Base-by-base conservation (phyloP, 1,140 invertebrate species). In the Vanessa tameamea region DNA sequence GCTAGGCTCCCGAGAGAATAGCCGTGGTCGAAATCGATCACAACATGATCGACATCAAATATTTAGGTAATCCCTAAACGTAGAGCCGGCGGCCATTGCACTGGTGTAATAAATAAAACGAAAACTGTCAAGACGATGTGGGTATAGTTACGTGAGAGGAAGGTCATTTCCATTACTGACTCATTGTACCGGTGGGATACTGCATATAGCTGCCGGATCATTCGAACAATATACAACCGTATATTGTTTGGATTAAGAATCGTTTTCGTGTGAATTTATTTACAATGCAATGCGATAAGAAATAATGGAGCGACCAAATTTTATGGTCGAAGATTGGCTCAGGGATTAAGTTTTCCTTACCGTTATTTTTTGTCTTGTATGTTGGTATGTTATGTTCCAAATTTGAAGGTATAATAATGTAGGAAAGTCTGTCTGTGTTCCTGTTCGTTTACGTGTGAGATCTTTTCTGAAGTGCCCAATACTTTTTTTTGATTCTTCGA, bases 121-220 rank as follows among this genome's bases (percentile, higher is more conserved):
- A 78, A 78, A 77, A 80, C 48, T 69, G 79, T 78, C 75, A 82
- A 83, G 80, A 83, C 76, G 80, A 78, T 78, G 77, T 82, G 80
- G 78, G 80, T 80, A 79, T 77, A 76, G 72, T 82, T 69, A 75
- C 76, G 77, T 78, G 75, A 78, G 77, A 77, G 80, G 78, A 83
- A 85, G 83, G 83, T 85, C 83, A 82, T 68, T 79, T 85, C 77
- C 78, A 85, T 85, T 80, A 83, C 78, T 80, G 78, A 85, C 71
- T 80, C 82, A 82, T 63, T 69, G 73, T 76, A 77, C 70, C 77
- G 75, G 78, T 74, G 75, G 78, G 72, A 77, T 65, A 71, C 72
- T 72, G 72, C 50, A 47, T 15, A 13, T 57, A 68, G 43, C 4
- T 50, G 23, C 8, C 50, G 12, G 1, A 61, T n/a, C 20, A 15